Evolutionary conservation across 2,113 vertebrate genomes (phyloP).

Genomic region (Boulengeromyrus knoepffleri): DNA sequence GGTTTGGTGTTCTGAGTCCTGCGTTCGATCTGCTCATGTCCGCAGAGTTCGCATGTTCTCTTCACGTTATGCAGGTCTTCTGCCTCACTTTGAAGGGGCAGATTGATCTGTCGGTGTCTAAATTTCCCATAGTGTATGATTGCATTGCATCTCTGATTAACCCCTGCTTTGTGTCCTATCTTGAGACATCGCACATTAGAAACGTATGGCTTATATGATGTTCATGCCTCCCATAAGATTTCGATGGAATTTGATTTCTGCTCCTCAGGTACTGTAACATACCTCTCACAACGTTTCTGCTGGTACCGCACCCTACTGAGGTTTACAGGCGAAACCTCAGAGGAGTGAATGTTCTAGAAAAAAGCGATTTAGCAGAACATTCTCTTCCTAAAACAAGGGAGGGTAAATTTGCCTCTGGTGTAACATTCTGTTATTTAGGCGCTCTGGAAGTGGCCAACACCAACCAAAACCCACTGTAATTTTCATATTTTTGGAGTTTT

Average conservation of each 20-base stretch:
- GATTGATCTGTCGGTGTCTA: background rate
- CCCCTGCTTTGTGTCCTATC: background rate
- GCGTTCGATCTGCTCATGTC: background rate
- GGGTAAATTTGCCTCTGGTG: background rate
- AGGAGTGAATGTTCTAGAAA: background rate
- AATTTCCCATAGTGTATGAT: background rate
- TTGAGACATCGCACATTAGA: background rate
- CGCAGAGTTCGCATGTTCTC: background rate
- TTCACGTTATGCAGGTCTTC: too few species aligned
- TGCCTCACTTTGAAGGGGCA: background rate
- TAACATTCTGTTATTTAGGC: slow-evolving; percentile 2
- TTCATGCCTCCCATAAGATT: background rate
- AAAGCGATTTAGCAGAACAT: background rate
- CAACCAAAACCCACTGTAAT: background rate
- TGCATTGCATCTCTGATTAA: background rate
- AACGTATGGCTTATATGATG: background rate
- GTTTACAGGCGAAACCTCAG: background rate
- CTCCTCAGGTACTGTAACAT: background rate
- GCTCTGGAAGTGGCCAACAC: background rate
- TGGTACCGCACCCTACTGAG: background rate
- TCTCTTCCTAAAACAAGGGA: background rate
- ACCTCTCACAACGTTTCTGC: too few species aligned
- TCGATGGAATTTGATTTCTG: background rate
- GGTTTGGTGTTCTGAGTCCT: background rate
- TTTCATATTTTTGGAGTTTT: background rate